These are phyloP conservation scores for Sarcoramphus papa DNA, from an alignment of 2,797 vertebrate species.

Conservation along the genomic window DNA sequence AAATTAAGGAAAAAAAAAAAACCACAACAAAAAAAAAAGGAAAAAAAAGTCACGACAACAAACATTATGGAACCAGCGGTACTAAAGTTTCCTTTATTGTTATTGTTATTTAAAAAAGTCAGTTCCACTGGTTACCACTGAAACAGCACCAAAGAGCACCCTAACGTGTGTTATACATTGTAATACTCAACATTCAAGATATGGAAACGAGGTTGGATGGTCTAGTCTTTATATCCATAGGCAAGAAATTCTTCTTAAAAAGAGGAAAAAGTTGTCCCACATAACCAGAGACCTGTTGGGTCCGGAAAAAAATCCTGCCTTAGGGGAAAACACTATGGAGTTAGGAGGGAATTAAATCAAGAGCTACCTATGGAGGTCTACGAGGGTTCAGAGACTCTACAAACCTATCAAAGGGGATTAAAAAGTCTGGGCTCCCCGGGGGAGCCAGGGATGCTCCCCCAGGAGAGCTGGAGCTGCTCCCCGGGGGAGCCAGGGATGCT, in stretches of 20 bases:
- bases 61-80: slow-evolving; percentile 64
- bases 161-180: slow-evolving; percentile 67
- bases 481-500: not conserved
- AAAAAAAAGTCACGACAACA: slow-evolving; percentile 30
- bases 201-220: slow-evolving; percentile 71
- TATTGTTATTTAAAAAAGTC: slow-evolving; percentile 43
- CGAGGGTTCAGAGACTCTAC: slow-evolving; percentile 5
- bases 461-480: not conserved
- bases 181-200: slow-evolving; percentile 76
- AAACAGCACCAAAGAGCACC: slow-evolving; percentile 80
- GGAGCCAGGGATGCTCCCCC: not conserved
- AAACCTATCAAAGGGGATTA: slow-evolving; percentile 17
- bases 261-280: slow-evolving; percentile 20
- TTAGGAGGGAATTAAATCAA: slow-evolving; percentile 35
- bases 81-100: slow-evolving; percentile 52
- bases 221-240: slow-evolving; percentile 54
- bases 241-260: slow-evolving; percentile 41
- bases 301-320: slow-evolving; percentile 25
- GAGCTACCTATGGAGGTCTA: slow-evolving; percentile 23
- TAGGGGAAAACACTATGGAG: slow-evolving; percentile 15
- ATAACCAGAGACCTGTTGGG: not conserved
- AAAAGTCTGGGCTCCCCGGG: not conserved
- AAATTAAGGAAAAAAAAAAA: not conserved
- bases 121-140: slow-evolving; percentile 67
- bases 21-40: not conserved